These are phyloP conservation scores for Coreius guichenoti DNA, from an alignment of 2,797 vertebrate genomes.

Conservation along the genomic window DNA sequence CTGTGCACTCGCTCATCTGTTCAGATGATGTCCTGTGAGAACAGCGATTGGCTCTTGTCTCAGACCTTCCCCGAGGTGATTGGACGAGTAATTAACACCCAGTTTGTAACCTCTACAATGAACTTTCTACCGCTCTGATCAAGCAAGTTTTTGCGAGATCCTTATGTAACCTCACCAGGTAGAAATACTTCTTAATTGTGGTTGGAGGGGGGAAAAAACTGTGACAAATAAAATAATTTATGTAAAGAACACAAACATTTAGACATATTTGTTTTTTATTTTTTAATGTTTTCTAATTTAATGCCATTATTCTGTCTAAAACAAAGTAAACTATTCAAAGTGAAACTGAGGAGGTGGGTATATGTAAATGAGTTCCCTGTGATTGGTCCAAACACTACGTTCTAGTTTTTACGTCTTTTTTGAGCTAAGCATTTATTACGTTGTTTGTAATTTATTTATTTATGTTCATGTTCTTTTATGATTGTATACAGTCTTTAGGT, in stretches of 20 bases:
- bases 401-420: too few species aligned
- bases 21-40: slow-evolving; percentile 84
- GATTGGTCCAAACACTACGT: slow-evolving; percentile 1
- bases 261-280: too few species aligned
- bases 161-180: too few species aligned
- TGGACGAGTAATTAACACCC: slow-evolving; percentile 77
- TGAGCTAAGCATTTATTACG: background rate
- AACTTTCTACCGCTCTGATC: slow-evolving; percentile 67
- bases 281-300: too few species aligned
- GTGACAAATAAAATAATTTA: too few species aligned
- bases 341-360: background rate
- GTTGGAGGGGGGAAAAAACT: too few species aligned
- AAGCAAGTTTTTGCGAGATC: rapidly evolving
- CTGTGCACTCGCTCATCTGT: slow-evolving; percentile 85
- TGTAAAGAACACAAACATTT: too few species aligned
- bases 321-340: too few species aligned
- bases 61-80: slow-evolving; percentile 81
- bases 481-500: background rate
- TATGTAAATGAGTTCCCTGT: slow-evolving; percentile 2
- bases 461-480: too few species aligned
- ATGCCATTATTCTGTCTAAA: too few species aligned
- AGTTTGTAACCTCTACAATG: slow-evolving; percentile 78
- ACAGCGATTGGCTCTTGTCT: slow-evolving; percentile 80
- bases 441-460: background rate
- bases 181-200: too few species aligned